phyloP scores from a whole-genome alignment of 2,113 vertebrate species.

The Sminthopsis crassicaudata region DNA sequence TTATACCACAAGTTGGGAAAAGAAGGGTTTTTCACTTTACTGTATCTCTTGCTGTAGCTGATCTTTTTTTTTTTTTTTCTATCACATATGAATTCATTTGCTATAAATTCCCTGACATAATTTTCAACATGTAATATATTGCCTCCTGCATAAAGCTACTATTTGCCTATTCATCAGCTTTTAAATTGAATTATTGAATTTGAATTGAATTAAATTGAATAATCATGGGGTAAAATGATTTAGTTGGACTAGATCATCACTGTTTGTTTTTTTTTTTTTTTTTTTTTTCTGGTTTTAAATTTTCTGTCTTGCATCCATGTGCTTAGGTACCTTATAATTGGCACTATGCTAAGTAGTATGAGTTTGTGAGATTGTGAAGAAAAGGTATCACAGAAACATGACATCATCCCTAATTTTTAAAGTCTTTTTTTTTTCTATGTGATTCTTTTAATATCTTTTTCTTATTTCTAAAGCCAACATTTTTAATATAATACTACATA shows the following conservation, averaged over 20 bases:
- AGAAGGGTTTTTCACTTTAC: background rate
- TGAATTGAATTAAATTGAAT: background rate
- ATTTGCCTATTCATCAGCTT: background rate
- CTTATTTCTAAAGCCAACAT: too few species aligned
- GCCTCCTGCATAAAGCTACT: background rate
- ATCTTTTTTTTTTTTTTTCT: background rate
- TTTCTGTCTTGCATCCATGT: background rate
- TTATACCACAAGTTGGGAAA: background rate
- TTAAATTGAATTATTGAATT: background rate
- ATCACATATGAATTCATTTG: background rate
- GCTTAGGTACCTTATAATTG: background rate
- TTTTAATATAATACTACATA: too few species aligned
- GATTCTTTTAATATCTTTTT: too few species aligned
- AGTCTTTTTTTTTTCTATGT: too few species aligned
- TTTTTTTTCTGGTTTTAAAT: background rate
- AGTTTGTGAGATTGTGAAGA: background rate
- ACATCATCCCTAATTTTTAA: background rate
- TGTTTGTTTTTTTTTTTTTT: background rate
- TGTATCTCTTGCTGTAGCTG: background rate
- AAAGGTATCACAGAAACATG: background rate
- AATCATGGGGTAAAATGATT: background rate
- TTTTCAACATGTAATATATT: background rate
- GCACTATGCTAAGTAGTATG: background rate
- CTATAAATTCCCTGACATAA: background rate
- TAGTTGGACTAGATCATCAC: background rate